Evolutionary conservation across 1,140 invertebrate genomes (phyloP).

Genomic region (Venustaconcha ellipsiformis): DNA sequence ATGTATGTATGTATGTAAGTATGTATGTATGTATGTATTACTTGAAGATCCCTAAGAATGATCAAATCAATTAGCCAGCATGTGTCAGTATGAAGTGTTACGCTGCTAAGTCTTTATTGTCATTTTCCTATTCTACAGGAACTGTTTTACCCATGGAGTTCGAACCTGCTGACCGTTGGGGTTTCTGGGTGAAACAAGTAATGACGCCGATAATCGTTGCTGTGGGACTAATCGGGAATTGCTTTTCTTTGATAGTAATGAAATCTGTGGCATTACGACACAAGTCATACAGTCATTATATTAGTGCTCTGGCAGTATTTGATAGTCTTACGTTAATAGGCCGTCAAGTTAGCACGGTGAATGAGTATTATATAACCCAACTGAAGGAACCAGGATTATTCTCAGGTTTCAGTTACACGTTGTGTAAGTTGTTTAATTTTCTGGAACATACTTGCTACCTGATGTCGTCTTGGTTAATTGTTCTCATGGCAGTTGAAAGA

Average conservation of each 20-base stretch:
- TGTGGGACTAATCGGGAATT: conserved; percentile 51
- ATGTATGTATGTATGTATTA: no score
- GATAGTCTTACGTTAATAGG: conserved; percentile 43
- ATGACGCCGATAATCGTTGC: conserved; percentile 41
- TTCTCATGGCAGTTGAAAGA: conserved; percentile 56
- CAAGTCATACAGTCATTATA: conserved; percentile 54
- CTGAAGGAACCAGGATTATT: conserved; percentile 26
- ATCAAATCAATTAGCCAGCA: no score
- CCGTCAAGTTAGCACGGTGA: conserved; percentile 21
- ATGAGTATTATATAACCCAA: conserved; percentile 30
- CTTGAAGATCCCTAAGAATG: no score
- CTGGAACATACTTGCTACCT: conserved; percentile 45
- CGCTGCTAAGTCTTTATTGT: no score
- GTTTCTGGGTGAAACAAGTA: conserved; percentile 46
- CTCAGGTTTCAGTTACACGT: conserved; percentile 20
- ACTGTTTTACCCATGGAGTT: no score
- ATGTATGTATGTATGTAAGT: no score
- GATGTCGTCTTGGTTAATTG: conserved; percentile 60
- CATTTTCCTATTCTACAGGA: no score
- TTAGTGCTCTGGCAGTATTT: conserved; percentile 50
- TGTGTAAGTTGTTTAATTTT: conserved; percentile 52
- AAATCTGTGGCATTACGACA: conserved; percentile 39
- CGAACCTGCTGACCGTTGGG: conserved; percentile 26
- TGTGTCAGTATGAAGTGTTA: no score
- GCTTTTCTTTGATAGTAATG: conserved; percentile 52